phyloP scores from a whole-genome alignment of 2,888 invertebrate species.

The Tenthredo livida region DNA sequence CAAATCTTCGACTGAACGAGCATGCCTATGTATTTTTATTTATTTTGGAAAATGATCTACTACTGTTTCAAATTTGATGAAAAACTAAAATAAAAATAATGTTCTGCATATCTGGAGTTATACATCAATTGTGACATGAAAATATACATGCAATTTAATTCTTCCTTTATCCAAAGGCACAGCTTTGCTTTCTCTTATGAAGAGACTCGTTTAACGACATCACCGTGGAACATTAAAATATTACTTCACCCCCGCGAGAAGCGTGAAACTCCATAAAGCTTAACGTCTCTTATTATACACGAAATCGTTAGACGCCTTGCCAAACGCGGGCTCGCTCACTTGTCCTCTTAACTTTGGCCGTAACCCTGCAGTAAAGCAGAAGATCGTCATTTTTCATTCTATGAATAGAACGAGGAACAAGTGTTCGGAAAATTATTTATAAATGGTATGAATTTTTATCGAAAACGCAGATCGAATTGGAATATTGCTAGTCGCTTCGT shows the following conservation, averaged over 20 bases:
- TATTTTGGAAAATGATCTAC: background rate
- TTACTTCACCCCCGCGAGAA: slow-evolving; percentile 30
- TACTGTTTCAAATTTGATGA: too few species aligned
- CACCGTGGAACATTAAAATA: slow-evolving; percentile 42
- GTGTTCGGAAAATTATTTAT: background rate
- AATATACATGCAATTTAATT: background rate
- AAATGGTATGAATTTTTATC: background rate
- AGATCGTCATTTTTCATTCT: background rate
- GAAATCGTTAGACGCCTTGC: slow-evolving; percentile 40
- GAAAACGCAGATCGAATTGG: background rate
- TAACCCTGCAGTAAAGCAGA: slow-evolving; percentile 9
- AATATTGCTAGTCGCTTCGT: background rate
- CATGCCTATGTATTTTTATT: background rate
- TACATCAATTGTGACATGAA: background rate
- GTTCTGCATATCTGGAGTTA: background rate
- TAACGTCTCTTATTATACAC: slow-evolving; percentile 8
- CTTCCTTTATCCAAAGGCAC: background rate
- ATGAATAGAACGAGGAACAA: background rate
- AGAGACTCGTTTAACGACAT: slow-evolving; percentile 39
- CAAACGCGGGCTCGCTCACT: slow-evolving; percentile 24
- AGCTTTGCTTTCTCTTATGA: slow-evolving; percentile 6
- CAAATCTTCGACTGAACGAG: background rate
- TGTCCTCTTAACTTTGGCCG: slow-evolving; percentile 35
- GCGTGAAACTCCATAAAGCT: slow-evolving; percentile 48
- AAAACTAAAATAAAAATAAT: background rate